These are phyloP conservation scores for Brachionus sp. DNA, from an alignment of 1,140 invertebrate genomes.

Conservation along the genomic window DNA sequence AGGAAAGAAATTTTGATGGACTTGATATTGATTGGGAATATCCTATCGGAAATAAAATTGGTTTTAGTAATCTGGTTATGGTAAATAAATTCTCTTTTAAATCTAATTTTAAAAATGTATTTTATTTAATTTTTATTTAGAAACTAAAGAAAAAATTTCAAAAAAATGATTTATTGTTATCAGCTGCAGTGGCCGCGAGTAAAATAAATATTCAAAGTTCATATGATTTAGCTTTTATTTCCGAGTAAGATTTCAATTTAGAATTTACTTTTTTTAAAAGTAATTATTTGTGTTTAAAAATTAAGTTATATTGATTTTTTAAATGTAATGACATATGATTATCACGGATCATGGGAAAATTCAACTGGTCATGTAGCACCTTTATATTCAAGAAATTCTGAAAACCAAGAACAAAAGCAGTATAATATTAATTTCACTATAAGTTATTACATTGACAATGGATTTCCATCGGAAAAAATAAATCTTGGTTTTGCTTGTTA, in stretches of 20 bases:
- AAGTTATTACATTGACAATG: neutral
- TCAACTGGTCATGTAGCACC: conserved; percentile 66
- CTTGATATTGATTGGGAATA: conserved; percentile 73
- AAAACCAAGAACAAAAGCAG: conserved; percentile 35
- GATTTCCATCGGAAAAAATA: conserved; percentile 16
- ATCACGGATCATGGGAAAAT: conserved; percentile 65
- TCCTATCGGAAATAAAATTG: conserved; percentile 49
- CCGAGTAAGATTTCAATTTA: conserved; percentile 60
- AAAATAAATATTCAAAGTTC: conserved; percentile 56
- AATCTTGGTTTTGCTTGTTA: conserved; percentile 78
- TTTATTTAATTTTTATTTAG: conserved; percentile 60
- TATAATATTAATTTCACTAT: conserved; percentile 46
- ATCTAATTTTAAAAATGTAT: neutral
- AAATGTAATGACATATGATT: conserved; percentile 74
- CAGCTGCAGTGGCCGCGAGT: conserved; percentile 49
- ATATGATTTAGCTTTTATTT: conserved; percentile 72
- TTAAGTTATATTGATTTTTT: conserved; percentile 84
- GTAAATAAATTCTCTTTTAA: conserved; percentile 17
- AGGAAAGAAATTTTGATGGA: conserved; percentile 59
- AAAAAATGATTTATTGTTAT: conserved; percentile 59
- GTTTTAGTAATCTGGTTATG: conserved; percentile 12
- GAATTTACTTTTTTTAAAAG: neutral
- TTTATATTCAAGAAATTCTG: conserved; percentile 50
- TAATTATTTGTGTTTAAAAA: conserved; percentile 57
- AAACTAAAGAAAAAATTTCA: conserved; percentile 73